Evolutionary conservation across 1,140 invertebrate species (phyloP).

Genomic region (Dreissena rostriformis): DNA sequence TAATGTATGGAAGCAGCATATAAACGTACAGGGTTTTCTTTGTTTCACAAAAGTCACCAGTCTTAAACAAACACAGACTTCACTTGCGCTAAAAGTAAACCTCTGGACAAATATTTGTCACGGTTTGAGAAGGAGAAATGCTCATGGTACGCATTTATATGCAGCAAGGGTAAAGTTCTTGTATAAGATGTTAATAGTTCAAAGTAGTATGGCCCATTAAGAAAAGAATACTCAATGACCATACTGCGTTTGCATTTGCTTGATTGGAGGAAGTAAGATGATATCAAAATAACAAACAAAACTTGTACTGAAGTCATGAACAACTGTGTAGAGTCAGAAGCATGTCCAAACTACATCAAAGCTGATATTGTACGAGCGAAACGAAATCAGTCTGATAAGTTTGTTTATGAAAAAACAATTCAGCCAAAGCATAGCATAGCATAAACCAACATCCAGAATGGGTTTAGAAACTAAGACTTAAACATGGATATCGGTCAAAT

Average conservation of each 20-base stretch:
- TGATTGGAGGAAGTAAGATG: slow-evolving; percentile 38
- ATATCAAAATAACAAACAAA: slow-evolving; percentile 42
- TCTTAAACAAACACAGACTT: slow-evolving; percentile 51
- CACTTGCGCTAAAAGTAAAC: slow-evolving; percentile 35
- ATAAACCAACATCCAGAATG: slow-evolving; percentile 59
- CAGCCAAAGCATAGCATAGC: too few relatives aligned
- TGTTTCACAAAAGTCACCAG: slow-evolving; percentile 40
- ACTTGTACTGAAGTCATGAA: slow-evolving; percentile 35
- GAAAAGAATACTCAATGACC: slow-evolving; percentile 43
- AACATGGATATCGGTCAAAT: slow-evolving; percentile 23
- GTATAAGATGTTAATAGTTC: slow-evolving; percentile 38
- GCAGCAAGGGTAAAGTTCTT: slow-evolving; percentile 43
- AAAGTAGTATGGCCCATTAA: slow-evolving; percentile 39
- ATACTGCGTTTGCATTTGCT: slow-evolving; percentile 50
- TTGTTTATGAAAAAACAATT: too few relatives aligned
- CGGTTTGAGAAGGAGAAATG: neutral
- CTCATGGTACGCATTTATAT: slow-evolving; percentile 42
- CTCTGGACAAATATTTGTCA: slow-evolving; percentile 49
- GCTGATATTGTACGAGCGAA: slow-evolving; percentile 55
- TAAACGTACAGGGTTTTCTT: slow-evolving; percentile 49
- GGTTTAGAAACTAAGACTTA: slow-evolving; percentile 46
- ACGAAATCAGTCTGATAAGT: slow-evolving; percentile 1
- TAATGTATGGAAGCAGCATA: slow-evolving; percentile 48
- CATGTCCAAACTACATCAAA: slow-evolving; percentile 62
- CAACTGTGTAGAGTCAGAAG: slow-evolving; percentile 19